Percentiles rank a stretch among this genome's conserved stretches.
These are phyloP conservation scores for Caerostris extrusa DNA, from an alignment of 1,140 invertebrate species.

Conservation along the genomic window DNA sequence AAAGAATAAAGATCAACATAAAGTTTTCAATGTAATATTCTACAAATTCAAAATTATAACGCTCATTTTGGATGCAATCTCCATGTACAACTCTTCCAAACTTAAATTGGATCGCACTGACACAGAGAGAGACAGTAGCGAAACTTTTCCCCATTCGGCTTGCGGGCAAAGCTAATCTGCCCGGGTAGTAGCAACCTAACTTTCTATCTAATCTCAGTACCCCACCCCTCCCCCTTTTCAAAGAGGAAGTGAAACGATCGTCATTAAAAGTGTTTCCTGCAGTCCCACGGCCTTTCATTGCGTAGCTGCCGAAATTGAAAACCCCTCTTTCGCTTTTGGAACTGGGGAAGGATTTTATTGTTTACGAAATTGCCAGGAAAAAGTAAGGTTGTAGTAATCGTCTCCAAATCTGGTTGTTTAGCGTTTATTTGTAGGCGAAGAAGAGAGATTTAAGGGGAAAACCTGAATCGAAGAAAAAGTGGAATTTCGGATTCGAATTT, in stretches of 20 bases:
- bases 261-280: constrained; percentile 60
- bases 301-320: constrained; percentile 52
- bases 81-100: too few species aligned
- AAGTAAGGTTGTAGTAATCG: not conserved
- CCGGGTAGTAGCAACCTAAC: too few species aligned
- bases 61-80: too few species aligned
- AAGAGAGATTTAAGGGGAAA: constrained; percentile 1
- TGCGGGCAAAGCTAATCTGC: too few species aligned
- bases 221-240: not conserved
- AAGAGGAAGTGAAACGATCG: constrained; percentile 66
- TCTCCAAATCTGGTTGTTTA: constrained; percentile 33
- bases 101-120: too few species aligned
- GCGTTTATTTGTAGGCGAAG: constrained; percentile 42
- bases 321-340: not conserved
- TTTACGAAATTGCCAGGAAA: constrained; percentile 41
- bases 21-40: too few species aligned
- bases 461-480: not conserved
- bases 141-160: not conserved
- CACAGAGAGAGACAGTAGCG: too few species aligned
- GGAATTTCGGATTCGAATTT: not conserved
- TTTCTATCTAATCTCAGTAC: not conserved
- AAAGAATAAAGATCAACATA: too few species aligned
- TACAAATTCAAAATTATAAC: too few species aligned
- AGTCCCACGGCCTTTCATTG: constrained; percentile 47
- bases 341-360: constrained; percentile 14